Evolutionary conservation across 2,797 vertebrate species (phyloP), one percentile per base, ranked within the genome.

Genomic region (Danio choprae): DNA sequence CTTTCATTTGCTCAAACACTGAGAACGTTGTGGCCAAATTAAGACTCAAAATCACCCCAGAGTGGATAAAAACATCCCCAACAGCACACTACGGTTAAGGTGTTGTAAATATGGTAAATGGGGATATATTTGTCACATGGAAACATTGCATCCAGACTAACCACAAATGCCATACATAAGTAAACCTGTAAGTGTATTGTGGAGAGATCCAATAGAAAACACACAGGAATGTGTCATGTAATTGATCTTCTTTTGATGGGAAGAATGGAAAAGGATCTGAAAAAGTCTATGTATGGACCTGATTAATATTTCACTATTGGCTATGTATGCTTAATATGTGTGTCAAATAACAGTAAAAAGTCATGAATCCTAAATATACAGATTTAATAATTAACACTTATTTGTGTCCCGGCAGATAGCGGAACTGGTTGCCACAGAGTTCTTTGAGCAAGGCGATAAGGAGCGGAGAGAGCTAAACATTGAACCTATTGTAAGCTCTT

Each of bases 381-480:
- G 1, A 11, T 50, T 50, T 13, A 68, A 2, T 46, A 18, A 40
- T 12, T 8, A 5, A 12, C 50, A 18, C 51, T 18, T 65, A 6
- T 69, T n/a, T 77, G 44, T 74, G 53, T 74, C 9, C 48, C 13
- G 16, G n/a, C 92, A 99, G 98, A 96, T 97, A 84, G 97, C 98
- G 3, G 97, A 98, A 87, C 96, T 99, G 63, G 96, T 99, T 29
- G 97, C 97, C 77, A 92, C 96, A 0, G 98, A 99, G 89, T 99
- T 99, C 92, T 99, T 98, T 60, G 97, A 98, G 79, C 98, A 99
- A 90, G 98, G 98, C 58, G 98, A 99, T 89, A 98, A 97, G 84
- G 98, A 99, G 87, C 92, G 97, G 80, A 90, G 81, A 77, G 97
- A 99, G 84, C 95, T 99, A 69, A 98, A 99, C 90, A 96, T 97